Conservation (phyloP, 2,797 vertebrate genomes). For the Phalanger gymnotis region DNA sequence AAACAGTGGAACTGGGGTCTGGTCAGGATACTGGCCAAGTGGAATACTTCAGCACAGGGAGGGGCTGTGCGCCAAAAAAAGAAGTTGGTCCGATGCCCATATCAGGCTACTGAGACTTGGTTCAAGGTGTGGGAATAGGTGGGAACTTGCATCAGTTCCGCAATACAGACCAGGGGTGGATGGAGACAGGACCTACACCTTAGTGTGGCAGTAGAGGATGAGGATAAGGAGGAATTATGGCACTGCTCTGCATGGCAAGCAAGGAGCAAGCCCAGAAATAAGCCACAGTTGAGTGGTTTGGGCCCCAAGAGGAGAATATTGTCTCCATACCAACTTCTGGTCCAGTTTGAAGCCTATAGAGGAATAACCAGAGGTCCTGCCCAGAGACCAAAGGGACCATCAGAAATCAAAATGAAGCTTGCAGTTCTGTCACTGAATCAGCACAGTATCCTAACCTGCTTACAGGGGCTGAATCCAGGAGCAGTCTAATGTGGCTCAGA, state of each 20-base stretch:
- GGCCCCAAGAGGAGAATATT: neutral
- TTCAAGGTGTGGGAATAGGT: neutral
- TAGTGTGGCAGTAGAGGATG: neutral
- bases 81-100: neutral
- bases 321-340: neutral
- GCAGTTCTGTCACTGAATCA: neutral
- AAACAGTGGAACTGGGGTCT: neutral
- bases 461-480: neutral
- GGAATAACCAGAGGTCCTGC: neutral
- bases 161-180: neutral
- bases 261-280: neutral
- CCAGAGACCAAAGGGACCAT: neutral
- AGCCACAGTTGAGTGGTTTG: neutral
- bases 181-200: neutral
- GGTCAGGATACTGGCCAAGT: neutral
- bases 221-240: neutral
- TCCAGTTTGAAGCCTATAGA: neutral
- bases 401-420: neutral
- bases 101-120: neutral
- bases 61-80: neutral
- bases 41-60: neutral
- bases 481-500: neutral
- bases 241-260: no score
- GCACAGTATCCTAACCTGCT: neutral
- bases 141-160: neutral